phyloP scores from a whole-genome alignment of 2,113 vertebrate species.

The Natator depressus region DNA sequence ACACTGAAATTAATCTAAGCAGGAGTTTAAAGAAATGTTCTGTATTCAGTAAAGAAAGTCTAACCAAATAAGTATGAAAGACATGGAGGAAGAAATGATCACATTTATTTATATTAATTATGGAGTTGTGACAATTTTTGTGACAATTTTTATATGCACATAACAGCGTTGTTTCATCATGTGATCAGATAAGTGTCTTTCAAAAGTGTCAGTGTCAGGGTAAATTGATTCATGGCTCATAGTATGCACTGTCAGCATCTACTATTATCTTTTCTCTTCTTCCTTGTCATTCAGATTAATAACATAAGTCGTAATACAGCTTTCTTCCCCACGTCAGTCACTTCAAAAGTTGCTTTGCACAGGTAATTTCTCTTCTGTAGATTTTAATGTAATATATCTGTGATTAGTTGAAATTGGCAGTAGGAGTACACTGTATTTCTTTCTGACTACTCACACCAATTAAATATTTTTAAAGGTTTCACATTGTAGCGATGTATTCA shows the following conservation, averaged over 20 bases:
- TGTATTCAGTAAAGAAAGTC: not conserved
- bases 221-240: conserved; percentile 70
- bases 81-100: not conserved
- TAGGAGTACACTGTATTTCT: conserved; percentile 11
- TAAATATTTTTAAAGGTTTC: conserved; percentile 29
- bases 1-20: not conserved
- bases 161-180: not conserved
- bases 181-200: conserved; percentile 62
- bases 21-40: not conserved
- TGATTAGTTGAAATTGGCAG: conserved; percentile 49
- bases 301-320: conserved; percentile 52
- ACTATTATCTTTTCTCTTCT: conserved; percentile 62
- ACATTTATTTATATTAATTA: not conserved
- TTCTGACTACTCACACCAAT: conserved; percentile 16
- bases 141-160: not conserved
- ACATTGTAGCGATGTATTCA: not conserved
- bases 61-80: not conserved
- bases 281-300: conserved; percentile 75
- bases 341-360: conserved; percentile 39
- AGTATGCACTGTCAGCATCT: conserved; percentile 46
- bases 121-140: not conserved
- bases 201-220: conserved; percentile 55
- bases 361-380: conserved; percentile 63
- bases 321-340: conserved; percentile 48
- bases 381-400: conserved; percentile 55